phyloP scores from a whole-genome alignment of 2,113 vertebrate species.

The Saiga tatarica region DNA sequence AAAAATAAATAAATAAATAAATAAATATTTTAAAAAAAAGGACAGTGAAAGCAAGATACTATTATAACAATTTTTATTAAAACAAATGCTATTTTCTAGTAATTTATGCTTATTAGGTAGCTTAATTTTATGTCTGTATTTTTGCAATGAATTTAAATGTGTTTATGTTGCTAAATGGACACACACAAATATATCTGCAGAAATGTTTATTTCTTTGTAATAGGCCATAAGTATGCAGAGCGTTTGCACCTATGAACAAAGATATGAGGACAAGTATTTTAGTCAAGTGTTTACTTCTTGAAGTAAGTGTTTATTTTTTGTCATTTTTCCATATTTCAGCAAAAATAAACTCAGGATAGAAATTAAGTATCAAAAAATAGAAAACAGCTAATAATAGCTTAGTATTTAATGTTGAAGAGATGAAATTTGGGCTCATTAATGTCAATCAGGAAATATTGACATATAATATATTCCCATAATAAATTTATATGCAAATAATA shows the following conservation, averaged over 20 bases:
- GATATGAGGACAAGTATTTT: neutral
- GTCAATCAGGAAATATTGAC: neutral
- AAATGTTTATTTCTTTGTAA: neutral
- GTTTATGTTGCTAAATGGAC: neutral
- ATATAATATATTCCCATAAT: neutral
- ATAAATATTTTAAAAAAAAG: too few relatives aligned
- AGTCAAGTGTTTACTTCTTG: neutral
- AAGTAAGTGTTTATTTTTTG: neutral
- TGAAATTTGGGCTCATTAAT: neutral
- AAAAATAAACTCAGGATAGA: neutral
- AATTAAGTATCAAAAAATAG: neutral
- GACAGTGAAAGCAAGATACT: neutral
- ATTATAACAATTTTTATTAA: neutral
- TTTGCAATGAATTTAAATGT: neutral
- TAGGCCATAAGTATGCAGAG: neutral
- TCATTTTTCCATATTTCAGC: neutral
- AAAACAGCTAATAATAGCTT: neutral
- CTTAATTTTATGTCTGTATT: neutral
- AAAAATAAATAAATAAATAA: too few relatives aligned
- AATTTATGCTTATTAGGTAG: neutral
- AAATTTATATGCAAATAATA: conserved; percentile 10
- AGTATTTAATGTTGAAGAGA: neutral
- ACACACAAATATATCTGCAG: neutral
- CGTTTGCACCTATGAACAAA: neutral
- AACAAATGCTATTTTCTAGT: neutral